A percentile compares a stretch with the other conserved stretches of the same genome.
phyloP scores from a whole-genome alignment of 2,797 vertebrate genomes.

The Centropyge bicolor region DNA sequence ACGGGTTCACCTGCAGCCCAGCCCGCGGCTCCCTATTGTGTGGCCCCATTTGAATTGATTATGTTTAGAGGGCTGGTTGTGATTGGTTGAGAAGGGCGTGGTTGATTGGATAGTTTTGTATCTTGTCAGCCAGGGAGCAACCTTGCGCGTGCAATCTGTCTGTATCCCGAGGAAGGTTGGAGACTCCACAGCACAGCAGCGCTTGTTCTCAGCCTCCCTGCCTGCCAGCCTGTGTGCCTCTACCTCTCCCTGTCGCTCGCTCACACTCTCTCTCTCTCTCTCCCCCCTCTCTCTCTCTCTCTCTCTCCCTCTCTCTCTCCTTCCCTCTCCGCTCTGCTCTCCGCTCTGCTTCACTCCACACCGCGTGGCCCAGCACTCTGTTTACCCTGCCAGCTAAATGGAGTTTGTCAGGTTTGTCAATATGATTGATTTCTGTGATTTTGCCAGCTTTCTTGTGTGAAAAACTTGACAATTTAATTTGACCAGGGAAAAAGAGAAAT shows the following conservation, averaged over 20 bases:
- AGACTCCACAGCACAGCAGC: conserved; percentile 88
- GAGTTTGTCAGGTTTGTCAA: conserved; percentile 99
- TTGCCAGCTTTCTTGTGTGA: conserved; percentile 80
- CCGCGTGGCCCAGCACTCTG: conserved; percentile 91
- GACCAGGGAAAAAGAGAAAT: conserved; percentile 71
- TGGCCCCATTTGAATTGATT: conserved; percentile 90
- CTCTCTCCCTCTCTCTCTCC: conserved; percentile 72
- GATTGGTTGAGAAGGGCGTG: conserved; percentile 98
- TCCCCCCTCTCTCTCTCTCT: conserved; percentile 57
- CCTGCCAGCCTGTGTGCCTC: conserved; percentile 66
- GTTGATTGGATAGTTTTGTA: conserved; percentile 97
- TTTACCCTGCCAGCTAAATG: conserved; percentile 97
- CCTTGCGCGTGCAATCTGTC: conserved; percentile 94
- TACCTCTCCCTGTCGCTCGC: conserved; percentile 52
- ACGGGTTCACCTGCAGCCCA: conserved; percentile 92
- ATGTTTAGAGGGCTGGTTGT: conserved; percentile 93
- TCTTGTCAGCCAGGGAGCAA: conserved; percentile 94
- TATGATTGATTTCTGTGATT: conserved; percentile 91
- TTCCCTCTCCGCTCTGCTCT: conserved; percentile 71
- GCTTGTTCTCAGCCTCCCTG: conserved; percentile 72
- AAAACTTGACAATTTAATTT: conserved; percentile 86
- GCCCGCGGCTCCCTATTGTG: conserved; percentile 88
- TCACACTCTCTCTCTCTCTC: conserved; percentile 51
- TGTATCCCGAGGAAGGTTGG: conserved; percentile 91
- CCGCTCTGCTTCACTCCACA: conserved; percentile 85